phyloP scores from a whole-genome alignment of 1,140 invertebrate genomes.

The Eriosoma lanigerum region DNA sequence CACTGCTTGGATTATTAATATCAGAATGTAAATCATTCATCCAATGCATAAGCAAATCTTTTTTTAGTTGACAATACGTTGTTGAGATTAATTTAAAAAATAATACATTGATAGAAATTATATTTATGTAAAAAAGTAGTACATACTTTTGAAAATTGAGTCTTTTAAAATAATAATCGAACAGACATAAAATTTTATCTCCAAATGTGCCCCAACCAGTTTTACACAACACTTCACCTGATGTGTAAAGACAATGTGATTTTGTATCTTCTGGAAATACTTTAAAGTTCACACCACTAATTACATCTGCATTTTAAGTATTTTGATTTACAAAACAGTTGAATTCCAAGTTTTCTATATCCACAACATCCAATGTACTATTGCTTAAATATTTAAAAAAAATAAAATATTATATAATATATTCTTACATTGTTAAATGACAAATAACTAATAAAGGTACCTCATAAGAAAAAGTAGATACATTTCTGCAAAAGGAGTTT shows the following conservation, averaged over 20 bases:
- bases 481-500: conserved; percentile 57
- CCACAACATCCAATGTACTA: conserved; percentile 52
- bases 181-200: conserved; percentile 59
- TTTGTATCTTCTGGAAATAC: conserved; percentile 54
- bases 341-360: conserved; percentile 58
- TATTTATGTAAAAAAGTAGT: neutral
- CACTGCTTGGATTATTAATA: conserved; percentile 67
- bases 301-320: conserved; percentile 61
- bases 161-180: conserved; percentile 53
- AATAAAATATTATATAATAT: too few relatives aligned
- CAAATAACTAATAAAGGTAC: too few relatives aligned
- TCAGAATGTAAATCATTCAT: conserved; percentile 63
- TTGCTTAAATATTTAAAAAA: conserved; percentile 45
- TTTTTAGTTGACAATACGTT: conserved; percentile 54
- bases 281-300: conserved; percentile 60
- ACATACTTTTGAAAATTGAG: conserved; percentile 45
- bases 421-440: neutral
- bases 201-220: conserved; percentile 60
- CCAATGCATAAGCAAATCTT: conserved; percentile 62
- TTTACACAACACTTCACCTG: conserved; percentile 58
- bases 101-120: neutral
- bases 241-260: conserved; percentile 57
- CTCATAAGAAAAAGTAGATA: conserved; percentile 60
- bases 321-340: conserved; percentile 58
- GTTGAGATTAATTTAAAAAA: neutral